Evolutionary conservation across 2,113 vertebrate species (phyloP).

Genomic region (Notothenia rossii): DNA sequence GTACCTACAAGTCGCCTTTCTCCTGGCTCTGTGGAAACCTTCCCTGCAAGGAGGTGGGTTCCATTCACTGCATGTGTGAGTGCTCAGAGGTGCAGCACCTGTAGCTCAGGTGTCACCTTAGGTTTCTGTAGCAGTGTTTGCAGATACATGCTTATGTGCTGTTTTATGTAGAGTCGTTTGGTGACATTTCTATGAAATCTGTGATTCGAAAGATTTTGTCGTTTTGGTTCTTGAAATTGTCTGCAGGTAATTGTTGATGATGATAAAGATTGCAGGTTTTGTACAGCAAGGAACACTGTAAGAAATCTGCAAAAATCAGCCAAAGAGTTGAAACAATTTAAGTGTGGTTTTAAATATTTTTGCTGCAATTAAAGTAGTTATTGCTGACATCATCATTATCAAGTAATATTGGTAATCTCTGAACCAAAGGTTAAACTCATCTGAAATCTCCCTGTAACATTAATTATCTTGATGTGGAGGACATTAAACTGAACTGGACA

Average conservation of each 20-base stretch:
- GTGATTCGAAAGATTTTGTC: background rate
- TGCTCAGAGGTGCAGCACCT: constrained; percentile 45
- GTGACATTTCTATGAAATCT: background rate
- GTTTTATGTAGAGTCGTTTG: constrained; percentile 9
- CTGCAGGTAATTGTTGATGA: background rate
- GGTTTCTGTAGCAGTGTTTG: constrained; percentile 6
- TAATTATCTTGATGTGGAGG: background rate
- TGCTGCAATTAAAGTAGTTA: background rate
- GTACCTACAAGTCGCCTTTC: constrained; percentile 87
- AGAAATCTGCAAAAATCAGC: too few species aligned
- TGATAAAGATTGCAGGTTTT: background rate
- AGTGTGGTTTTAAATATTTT: background rate
- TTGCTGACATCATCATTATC: background rate
- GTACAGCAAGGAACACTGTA: too few species aligned
- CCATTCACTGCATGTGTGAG: constrained; percentile 29
- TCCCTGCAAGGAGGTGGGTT: constrained; percentile 94
- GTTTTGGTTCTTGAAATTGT: background rate
- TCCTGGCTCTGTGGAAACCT: constrained; percentile 87
- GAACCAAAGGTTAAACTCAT: constrained; percentile 20
- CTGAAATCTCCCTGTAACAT: background rate
- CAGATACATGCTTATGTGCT: background rate
- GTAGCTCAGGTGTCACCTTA: constrained; percentile 45
- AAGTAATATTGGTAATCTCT: background rate
- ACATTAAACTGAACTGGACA: background rate
- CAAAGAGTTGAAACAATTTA: background rate